phyloP scores from a whole-genome alignment of 1,140 invertebrate genomes.

The Trichogramma pretiosum region DNA sequence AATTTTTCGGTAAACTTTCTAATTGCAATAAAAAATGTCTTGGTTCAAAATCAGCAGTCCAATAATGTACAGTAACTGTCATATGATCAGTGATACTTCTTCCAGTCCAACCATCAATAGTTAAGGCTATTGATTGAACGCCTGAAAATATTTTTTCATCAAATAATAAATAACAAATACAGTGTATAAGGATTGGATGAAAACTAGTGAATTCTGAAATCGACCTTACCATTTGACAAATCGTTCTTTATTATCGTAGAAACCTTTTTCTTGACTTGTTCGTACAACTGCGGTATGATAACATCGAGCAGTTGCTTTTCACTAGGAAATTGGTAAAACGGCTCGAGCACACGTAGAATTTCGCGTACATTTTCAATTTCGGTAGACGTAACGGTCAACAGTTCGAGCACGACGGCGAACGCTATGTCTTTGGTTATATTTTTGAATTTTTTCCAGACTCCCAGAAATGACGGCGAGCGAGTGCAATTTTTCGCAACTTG shows the following conservation, averaged over 20 bases:
- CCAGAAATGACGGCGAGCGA: slow-evolving; percentile 7
- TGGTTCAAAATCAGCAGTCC: slow-evolving; percentile 14
- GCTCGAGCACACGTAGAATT: slow-evolving; percentile 6
- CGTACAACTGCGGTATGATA: slow-evolving; percentile 12
- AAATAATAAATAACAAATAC: neutral
- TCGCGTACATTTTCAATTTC: slow-evolving; percentile 12
- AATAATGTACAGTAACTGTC: slow-evolving; percentile 16
- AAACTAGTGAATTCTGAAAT: neutral
- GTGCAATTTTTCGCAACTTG: slow-evolving; percentile 4
- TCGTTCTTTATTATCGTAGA: slow-evolving; percentile 9
- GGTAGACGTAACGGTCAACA: slow-evolving; percentile 8
- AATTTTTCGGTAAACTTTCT: slow-evolving; percentile 14
- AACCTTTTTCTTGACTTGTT: slow-evolving; percentile 15
- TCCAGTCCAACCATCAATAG: slow-evolving; percentile 17
- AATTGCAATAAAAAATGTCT: slow-evolving; percentile 13
- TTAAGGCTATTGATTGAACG: slow-evolving; percentile 15
- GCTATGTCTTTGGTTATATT: slow-evolving; percentile 15
- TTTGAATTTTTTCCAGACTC: slow-evolving; percentile 12
- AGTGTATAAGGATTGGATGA: neutral
- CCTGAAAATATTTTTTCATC: slow-evolving; percentile 1
- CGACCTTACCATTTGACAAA: slow-evolving; percentile 4
- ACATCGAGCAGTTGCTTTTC: slow-evolving; percentile 13
- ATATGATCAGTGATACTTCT: slow-evolving; percentile 14
- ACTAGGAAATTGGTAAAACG: slow-evolving; percentile 16
- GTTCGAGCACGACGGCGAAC: slow-evolving; percentile 6